These are phyloP conservation scores for Sweltsa coloradensis DNA, from an alignment of 1,140 invertebrate genomes.

Conservation along the genomic window DNA sequence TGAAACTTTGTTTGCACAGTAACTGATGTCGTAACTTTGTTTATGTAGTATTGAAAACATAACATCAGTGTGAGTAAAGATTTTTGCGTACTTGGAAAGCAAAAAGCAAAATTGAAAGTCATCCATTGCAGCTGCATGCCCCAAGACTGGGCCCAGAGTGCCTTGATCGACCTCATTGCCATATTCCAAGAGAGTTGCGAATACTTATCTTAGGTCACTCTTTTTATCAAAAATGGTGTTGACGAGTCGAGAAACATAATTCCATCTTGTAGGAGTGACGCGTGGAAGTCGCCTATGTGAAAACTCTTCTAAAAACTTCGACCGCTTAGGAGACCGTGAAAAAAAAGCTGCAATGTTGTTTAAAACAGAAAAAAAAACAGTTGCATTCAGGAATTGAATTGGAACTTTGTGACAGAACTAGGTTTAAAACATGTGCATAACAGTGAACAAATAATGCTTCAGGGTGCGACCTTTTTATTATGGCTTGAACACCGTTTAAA, in stretches of 20 bases:
- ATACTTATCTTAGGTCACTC: background rate
- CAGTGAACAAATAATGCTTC: constrained; percentile 1
- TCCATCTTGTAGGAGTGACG: background rate
- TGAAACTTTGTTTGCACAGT: background rate
- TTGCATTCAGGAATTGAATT: background rate
- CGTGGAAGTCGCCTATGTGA: background rate
- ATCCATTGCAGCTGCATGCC: background rate
- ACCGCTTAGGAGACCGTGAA: background rate
- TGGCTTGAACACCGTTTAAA: background rate
- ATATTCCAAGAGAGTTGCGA: background rate
- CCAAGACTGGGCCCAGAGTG: background rate
- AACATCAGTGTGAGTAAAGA: background rate
- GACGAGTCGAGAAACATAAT: background rate
- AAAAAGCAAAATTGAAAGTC: constrained; percentile 1
- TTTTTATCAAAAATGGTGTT: background rate
- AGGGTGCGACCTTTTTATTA: background rate
- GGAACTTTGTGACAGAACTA: background rate
- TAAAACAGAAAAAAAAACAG: background rate
- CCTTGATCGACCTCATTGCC: background rate
- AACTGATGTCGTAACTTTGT: background rate
- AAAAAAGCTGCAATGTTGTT: background rate
- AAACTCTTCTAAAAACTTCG: background rate
- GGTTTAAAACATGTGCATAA: constrained; percentile 2
- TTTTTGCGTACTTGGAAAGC: background rate
- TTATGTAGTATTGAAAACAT: background rate